Evolutionary conservation across 1,140 invertebrate species (phyloP), one percentile per base, ranked within the genome.

Genomic region (Sycobia sp.): DNA sequence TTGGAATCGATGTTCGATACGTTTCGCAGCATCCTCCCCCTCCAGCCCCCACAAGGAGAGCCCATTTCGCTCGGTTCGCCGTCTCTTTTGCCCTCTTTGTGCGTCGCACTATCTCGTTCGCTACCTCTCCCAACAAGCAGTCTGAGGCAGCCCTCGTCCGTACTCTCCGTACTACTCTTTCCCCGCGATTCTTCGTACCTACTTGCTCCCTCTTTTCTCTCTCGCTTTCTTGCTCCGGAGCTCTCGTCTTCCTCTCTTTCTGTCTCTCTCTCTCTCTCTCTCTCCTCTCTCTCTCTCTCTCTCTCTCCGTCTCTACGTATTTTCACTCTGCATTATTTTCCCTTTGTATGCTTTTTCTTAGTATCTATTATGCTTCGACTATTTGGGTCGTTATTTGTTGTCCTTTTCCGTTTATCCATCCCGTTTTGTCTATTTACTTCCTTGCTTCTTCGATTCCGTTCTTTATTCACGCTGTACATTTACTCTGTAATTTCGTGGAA

Each of bases 261-360:
- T n/a, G 16, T 10, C 22, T 56, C 41, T 18, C 23, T 47, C 69
- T 70, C 64, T 71, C 67, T 69, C 54, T 43, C 67, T 54, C 67
- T 54, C 54, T 66, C 57, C 29, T 46, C 25, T 32, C 4, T 65
- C 67, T 65, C 49, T 60, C 39, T 61, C 18, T 46, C n/a, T n/a
- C n/a, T n/a, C n/a, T n/a, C n/a, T 14, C 32, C 43, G 63, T n/a
- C n/a, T n/a, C n/a, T n/a, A n/a, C n/a, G n/a, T n/a, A n/a, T n/a
- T n/a, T n/a, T n/a, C n/a, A n/a, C 23, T 10, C 18, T 22, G 62
- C 70, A 68, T 71, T 72, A 68, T 69, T 67, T 67, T 62, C 69
- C 32, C 51, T 43, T 43, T 44, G n/a, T 56, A 13, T 29, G 0
- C 54, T 43, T 56, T 44, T 27, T 44, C 54, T n/a, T n/a, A n/a